Evolutionary conservation across 1,140 invertebrate genomes (phyloP).

Genomic region (Cydia amplana): DNA sequence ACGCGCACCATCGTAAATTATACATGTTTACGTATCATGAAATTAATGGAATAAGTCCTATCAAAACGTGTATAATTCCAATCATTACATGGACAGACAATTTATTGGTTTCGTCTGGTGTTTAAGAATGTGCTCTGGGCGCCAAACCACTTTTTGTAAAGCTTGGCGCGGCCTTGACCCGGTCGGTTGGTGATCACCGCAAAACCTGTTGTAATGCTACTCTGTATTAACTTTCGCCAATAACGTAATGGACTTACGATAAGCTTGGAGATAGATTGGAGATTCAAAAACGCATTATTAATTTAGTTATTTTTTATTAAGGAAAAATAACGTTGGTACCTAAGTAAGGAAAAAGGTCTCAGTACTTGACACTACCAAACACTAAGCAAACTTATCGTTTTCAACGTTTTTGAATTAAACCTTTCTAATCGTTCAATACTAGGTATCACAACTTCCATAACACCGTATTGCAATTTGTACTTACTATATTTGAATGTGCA

Average conservation of each 20-base stretch:
- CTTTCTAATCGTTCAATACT: too few relatives aligned
- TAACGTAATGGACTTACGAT: slow-evolving; percentile 40
- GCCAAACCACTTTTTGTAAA: slow-evolving; percentile 67
- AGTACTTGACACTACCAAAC: too few relatives aligned
- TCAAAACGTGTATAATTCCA: not conserved
- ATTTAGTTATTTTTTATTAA: too few relatives aligned
- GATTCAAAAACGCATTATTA: too few relatives aligned
- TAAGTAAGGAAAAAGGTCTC: too few relatives aligned
- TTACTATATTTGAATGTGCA: too few relatives aligned
- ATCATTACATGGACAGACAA: slow-evolving; percentile 53
- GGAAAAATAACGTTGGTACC: too few relatives aligned
- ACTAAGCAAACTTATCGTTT: too few relatives aligned
- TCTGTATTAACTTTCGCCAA: slow-evolving; percentile 71
- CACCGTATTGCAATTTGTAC: too few relatives aligned
- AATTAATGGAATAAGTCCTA: slow-evolving; percentile 35
- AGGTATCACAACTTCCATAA: too few relatives aligned
- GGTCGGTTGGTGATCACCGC: slow-evolving; percentile 49
- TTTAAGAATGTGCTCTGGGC: slow-evolving; percentile 58
- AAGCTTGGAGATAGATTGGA: not conserved
- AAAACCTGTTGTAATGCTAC: slow-evolving; percentile 67
- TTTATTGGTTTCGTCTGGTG: slow-evolving; percentile 59
- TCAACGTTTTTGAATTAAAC: too few relatives aligned
- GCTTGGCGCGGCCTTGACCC: slow-evolving; percentile 62
- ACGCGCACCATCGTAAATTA: slow-evolving; percentile 40
- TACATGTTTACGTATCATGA: slow-evolving; percentile 38